A percentile compares a stretch with the other conserved stretches of the same genome.
Evolutionary conservation across 2,113 vertebrate genomes (phyloP).

Genomic region (Daubentonia madagascariensis): DNA sequence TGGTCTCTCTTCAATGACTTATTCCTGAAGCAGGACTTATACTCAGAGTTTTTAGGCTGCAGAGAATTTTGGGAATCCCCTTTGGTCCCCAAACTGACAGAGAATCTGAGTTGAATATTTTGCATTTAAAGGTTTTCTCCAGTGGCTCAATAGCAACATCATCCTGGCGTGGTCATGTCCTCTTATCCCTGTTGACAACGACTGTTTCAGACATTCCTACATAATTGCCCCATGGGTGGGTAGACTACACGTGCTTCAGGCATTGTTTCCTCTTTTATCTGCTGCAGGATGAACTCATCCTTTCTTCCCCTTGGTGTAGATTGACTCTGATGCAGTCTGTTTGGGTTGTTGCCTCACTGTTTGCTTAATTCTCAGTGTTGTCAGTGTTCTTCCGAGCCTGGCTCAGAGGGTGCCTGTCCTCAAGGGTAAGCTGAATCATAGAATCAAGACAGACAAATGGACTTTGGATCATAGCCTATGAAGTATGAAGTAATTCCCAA

Average conservation of each 20-base stretch:
- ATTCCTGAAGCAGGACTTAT: background rate
- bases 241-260: background rate
- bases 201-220: background rate
- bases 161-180: background rate
- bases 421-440: background rate
- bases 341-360: background rate
- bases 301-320: no score
- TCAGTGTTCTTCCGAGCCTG: background rate
- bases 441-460: background rate
- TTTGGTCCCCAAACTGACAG: background rate
- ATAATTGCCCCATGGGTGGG: background rate
- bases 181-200: background rate
- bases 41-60: background rate
- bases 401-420: background rate
- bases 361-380: background rate
- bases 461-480: background rate
- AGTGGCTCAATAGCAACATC: background rate
- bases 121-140: background rate
- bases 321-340: background rate
- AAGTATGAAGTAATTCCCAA: background rate
- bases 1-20: background rate
- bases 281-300: background rate
- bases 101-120: background rate
- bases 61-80: background rate
- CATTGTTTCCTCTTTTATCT: background rate